phyloP scores from a whole-genome alignment of 2,113 vertebrate species.

The Oxygymnocypris stewartii region DNA sequence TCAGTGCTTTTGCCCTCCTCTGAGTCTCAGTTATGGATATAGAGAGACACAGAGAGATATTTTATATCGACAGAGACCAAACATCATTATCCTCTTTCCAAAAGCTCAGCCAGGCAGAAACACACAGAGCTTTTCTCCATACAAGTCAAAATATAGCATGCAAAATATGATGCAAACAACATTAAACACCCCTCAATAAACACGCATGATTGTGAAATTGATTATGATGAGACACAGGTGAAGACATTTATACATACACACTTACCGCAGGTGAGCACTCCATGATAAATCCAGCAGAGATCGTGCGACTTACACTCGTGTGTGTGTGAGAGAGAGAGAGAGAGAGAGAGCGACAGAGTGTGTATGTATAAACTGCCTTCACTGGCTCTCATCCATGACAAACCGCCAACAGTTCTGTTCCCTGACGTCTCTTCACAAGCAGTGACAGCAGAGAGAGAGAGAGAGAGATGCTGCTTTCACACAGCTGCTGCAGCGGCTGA shows the following conservation, averaged over 20 bases:
- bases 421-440: slow-evolving; percentile 16
- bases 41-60: background rate
- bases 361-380: slow-evolving; percentile 24
- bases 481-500: slow-evolving; percentile 32
- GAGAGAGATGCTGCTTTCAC: slow-evolving; percentile 7
- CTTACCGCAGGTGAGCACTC: slow-evolving; percentile 26
- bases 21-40: background rate
- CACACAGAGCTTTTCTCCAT: background rate
- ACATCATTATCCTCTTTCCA: slow-evolving; percentile 5
- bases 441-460: background rate
- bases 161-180: background rate
- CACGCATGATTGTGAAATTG: background rate
- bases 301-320: background rate
- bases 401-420: slow-evolving; percentile 34
- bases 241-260: background rate
- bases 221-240: background rate
- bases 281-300: slow-evolving; percentile 12
- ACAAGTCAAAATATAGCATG: background rate
- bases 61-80: slow-evolving; percentile 22
- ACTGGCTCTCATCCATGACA: slow-evolving; percentile 39
- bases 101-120: background rate
- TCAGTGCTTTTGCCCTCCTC: background rate
- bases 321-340: background rate
- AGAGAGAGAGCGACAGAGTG: background rate
- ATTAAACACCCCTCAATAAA: background rate